A percentile compares a stretch with the other conserved stretches of the same genome.
These are phyloP conservation scores for Acanthaster planci DNA, from an alignment of 35 echinoderm and acorn worm species.

Conservation along the genomic window DNA sequence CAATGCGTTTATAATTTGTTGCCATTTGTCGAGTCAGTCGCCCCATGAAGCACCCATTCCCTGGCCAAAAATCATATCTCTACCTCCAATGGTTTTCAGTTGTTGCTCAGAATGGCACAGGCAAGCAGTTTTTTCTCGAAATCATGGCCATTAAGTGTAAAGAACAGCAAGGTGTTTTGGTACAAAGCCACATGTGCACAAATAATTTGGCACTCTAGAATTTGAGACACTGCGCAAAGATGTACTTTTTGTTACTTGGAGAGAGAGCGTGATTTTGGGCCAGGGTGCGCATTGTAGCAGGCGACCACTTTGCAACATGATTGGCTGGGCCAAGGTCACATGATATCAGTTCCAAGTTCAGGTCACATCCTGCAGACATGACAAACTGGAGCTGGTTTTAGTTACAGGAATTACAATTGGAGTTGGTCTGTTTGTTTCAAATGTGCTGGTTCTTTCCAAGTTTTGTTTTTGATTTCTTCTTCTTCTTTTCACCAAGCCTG, in stretches of 20 bases:
- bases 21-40: not conserved
- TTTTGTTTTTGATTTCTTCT: slow-evolving; percentile 37
- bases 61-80: slow-evolving; percentile 26
- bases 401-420: too few relatives aligned
- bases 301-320: not conserved
- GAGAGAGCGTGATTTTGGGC: slow-evolving; percentile 16
- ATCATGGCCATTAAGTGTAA: not conserved
- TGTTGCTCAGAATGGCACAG: slow-evolving; percentile 38
- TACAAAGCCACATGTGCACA: not conserved
- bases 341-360: too few relatives aligned
- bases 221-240: not conserved
- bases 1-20: too few relatives aligned
- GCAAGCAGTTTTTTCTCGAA: not conserved
- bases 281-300: not conserved
- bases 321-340: not conserved
- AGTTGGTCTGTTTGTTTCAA: too few relatives aligned
- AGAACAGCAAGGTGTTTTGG: not conserved
- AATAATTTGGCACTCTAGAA: not conserved
- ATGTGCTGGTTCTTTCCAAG: not conserved
- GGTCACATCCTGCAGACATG: too few relatives aligned
- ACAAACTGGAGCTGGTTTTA: too few relatives aligned
- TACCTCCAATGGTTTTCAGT: slow-evolving; percentile 43
- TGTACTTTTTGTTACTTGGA: slow-evolving; percentile 9
- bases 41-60: not conserved
- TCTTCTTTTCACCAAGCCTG: slow-evolving; percentile 54